Conservation (phyloP, 2,888 invertebrate species). For the Escarpia spicata region DNA sequence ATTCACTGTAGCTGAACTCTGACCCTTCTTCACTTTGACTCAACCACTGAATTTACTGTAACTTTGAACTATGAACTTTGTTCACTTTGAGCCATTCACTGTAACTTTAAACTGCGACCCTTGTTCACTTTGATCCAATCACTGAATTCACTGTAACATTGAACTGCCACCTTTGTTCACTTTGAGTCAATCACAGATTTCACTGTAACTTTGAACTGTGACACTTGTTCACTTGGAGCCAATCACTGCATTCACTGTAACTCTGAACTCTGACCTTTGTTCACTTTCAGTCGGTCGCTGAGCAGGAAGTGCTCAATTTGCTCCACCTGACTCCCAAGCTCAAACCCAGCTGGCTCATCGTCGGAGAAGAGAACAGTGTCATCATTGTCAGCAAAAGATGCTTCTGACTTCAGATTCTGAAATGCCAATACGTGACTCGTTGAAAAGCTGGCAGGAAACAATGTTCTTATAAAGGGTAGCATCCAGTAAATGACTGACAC, state of each 20-base stretch:
- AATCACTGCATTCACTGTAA: background rate
- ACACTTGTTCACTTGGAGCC: background rate
- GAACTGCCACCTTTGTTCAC: background rate
- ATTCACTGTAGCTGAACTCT: too few species aligned
- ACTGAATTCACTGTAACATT: background rate
- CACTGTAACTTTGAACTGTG: background rate
- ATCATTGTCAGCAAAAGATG: background rate
- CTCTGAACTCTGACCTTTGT: background rate
- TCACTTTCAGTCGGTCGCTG: background rate
- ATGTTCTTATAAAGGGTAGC: background rate
- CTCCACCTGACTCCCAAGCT: background rate
- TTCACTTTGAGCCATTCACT: background rate
- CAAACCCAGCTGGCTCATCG: slow-evolving; percentile 4
- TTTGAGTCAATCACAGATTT: background rate
- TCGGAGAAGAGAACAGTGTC: background rate
- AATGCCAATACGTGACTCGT: background rate
- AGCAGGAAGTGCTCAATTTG: background rate
- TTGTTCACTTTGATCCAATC: background rate
- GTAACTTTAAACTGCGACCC: background rate
- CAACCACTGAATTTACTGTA: too few species aligned
- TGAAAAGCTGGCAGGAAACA: background rate
- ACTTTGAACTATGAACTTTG: too few species aligned
- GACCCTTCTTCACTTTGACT: too few species aligned
- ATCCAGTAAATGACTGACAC: too few species aligned
- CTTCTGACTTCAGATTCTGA: background rate